These are phyloP conservation scores for Philopedon plagiatum DNA, from an alignment of 2,888 invertebrate species.

Conservation along the genomic window DNA sequence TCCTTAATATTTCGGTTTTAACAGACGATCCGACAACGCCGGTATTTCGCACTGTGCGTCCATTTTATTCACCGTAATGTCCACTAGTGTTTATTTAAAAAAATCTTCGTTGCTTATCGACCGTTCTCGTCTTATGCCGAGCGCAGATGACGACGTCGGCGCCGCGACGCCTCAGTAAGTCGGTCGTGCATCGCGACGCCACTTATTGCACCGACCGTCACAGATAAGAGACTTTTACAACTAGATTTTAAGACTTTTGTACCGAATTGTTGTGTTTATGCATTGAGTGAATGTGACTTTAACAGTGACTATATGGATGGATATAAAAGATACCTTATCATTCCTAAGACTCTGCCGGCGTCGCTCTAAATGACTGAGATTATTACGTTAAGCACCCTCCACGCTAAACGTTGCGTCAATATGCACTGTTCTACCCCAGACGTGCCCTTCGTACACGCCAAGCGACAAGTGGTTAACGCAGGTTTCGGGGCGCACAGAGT, in stretches of 20 bases:
- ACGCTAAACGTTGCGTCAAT: constrained; percentile 8
- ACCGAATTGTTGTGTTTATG: background rate
- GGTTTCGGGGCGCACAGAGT: background rate
- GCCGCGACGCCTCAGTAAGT: constrained; percentile 52
- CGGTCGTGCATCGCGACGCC: constrained; percentile 45
- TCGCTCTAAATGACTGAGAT: background rate
- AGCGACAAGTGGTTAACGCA: constrained; percentile 29
- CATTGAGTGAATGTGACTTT: constrained; percentile 12
- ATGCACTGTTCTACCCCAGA: constrained; percentile 8
- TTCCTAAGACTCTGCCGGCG: background rate
- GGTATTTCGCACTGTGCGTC: background rate
- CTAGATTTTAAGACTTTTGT: background rate
- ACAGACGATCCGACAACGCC: constrained; percentile 9
- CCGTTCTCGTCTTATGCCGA: constrained; percentile 27
- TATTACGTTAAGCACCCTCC: background rate
- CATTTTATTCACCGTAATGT: constrained; percentile 22
- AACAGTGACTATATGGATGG: constrained; percentile 27
- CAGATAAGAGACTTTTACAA: background rate
- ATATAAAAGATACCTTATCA: background rate
- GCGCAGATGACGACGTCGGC: constrained; percentile 43
- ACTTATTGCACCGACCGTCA: constrained; percentile 36
- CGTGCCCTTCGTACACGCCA: constrained; percentile 15
- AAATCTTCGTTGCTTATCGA: constrained; percentile 25
- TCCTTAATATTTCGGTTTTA: background rate
- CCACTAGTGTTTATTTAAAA: constrained; percentile 26